phyloP scores from a whole-genome alignment of 2,888 invertebrate genomes.

The Cordylochernes scorpioides region DNA sequence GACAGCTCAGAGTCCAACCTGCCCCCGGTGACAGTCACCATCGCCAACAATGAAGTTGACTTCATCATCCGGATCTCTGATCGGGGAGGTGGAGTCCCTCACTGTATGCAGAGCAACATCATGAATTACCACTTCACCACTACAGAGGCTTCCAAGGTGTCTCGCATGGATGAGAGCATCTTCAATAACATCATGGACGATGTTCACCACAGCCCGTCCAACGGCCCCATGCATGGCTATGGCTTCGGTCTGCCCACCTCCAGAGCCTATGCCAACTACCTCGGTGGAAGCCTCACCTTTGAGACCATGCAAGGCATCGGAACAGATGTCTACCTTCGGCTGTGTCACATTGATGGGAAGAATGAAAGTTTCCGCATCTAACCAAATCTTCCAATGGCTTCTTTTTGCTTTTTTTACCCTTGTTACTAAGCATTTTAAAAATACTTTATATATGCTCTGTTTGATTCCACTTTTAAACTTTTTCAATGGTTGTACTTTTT shows the following conservation, averaged over 20 bases:
- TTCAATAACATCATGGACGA: constrained; percentile 24
- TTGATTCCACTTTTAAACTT: no score
- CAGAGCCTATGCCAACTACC: constrained; percentile 28
- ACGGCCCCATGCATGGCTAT: constrained; percentile 28
- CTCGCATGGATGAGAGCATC: constrained; percentile 20
- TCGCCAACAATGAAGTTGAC: constrained; percentile 29
- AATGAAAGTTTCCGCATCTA: constrained; percentile 27
- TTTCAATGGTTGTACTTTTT: no score
- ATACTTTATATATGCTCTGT: no score
- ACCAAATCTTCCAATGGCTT: no score
- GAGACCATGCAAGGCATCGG: constrained; percentile 30
- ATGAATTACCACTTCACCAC: constrained; percentile 30
- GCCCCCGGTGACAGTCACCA: constrained; percentile 27
- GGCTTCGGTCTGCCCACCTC: constrained; percentile 30
- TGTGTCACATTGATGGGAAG: constrained; percentile 28
- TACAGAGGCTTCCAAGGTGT: constrained; percentile 19
- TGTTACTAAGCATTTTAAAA: no score
- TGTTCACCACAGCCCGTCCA: constrained; percentile 19
- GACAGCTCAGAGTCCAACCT: constrained; percentile 21
- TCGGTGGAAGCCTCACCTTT: constrained; percentile 26
- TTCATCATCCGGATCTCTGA: constrained; percentile 30
- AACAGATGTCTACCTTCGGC: constrained; percentile 29
- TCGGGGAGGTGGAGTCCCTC: constrained; percentile 29
- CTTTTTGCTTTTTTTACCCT: no score
- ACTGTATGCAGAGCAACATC: constrained; percentile 23